Conservation (phyloP, 2,888 invertebrate genomes). For the Augiades crinisus region DNA sequence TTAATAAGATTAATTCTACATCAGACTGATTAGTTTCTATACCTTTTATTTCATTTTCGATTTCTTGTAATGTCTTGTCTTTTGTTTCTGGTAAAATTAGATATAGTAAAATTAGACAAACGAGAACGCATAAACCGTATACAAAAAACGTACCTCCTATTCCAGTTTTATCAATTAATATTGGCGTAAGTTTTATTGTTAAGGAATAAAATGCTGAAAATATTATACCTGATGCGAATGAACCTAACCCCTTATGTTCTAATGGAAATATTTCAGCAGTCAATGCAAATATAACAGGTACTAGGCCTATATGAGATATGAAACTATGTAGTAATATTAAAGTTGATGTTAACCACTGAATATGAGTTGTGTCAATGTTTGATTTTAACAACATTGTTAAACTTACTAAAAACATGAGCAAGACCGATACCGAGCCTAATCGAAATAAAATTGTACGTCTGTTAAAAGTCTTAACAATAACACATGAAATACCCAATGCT, state of each 20-base stretch:
- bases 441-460: constrained; percentile 42
- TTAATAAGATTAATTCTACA: background rate
- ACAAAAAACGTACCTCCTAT: constrained; percentile 41
- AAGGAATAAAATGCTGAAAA: constrained; percentile 40
- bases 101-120: constrained; percentile 39
- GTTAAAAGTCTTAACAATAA: constrained; percentile 37
- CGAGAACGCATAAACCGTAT: constrained; percentile 36
- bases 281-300: constrained; percentile 40
- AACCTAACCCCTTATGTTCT: constrained; percentile 43
- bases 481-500: constrained; percentile 38
- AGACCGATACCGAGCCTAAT: constrained; percentile 36
- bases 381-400: constrained; percentile 38
- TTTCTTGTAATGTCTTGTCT: constrained; percentile 45
- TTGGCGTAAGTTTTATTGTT: constrained; percentile 42
- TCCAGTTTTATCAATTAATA: constrained; percentile 40
- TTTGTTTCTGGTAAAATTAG: constrained; percentile 49
- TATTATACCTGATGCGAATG: constrained; percentile 38
- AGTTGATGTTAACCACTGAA: constrained; percentile 39
- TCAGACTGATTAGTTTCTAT: background rate
- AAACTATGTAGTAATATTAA: constrained; percentile 40
- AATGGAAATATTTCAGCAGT: constrained; percentile 47
- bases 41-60: constrained; percentile 43
- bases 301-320: constrained; percentile 38
- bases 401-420: constrained; percentile 40
- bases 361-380: constrained; percentile 14